Conservation (phyloP, 2,113 vertebrate genomes). For the Dasyornis broadbenti region DNA sequence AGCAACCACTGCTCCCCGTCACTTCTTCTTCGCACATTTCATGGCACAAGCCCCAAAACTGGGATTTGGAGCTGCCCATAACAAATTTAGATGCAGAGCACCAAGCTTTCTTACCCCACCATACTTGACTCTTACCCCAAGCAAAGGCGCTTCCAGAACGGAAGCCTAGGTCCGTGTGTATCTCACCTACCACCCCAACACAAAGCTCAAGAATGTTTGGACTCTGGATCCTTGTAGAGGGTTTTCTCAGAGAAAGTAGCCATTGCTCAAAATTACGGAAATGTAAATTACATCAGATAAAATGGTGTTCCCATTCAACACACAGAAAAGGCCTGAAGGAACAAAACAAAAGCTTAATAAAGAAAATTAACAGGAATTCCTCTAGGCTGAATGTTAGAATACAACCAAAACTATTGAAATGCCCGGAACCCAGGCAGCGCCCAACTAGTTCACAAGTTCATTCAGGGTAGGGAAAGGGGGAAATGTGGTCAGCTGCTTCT, state of each 20-base stretch:
- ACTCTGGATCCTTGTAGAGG: not conserved
- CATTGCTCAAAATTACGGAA: not conserved
- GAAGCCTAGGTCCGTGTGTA: not conserved
- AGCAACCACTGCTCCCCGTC: not conserved
- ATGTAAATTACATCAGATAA: not conserved
- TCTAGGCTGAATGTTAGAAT: conserved; percentile 4
- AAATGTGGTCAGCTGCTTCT: conserved; percentile 62
- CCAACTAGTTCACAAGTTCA: conserved; percentile 63
- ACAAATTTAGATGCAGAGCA: not conserved
- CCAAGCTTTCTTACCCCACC: not conserved
- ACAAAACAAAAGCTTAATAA: conserved; percentile 38
- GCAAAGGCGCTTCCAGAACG: not conserved
- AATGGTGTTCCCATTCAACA: not conserved
- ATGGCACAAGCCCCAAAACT: not conserved
- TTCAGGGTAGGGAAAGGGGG: conserved; percentile 30
- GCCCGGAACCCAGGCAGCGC: conserved; percentile 49
- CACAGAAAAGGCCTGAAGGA: not conserved
- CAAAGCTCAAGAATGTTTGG: not conserved
- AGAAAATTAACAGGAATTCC: conserved; percentile 59
- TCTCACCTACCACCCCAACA: not conserved
- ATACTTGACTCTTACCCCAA: too few species aligned
- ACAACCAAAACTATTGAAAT: conserved; percentile 59
- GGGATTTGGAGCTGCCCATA: not conserved
- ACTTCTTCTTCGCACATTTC: not conserved
- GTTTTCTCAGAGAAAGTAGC: not conserved